A percentile compares a stretch with the other conserved stretches of the same genome.
Conservation (phyloP, 2,797 vertebrate species). For the Cottoperca gobio region DNA sequence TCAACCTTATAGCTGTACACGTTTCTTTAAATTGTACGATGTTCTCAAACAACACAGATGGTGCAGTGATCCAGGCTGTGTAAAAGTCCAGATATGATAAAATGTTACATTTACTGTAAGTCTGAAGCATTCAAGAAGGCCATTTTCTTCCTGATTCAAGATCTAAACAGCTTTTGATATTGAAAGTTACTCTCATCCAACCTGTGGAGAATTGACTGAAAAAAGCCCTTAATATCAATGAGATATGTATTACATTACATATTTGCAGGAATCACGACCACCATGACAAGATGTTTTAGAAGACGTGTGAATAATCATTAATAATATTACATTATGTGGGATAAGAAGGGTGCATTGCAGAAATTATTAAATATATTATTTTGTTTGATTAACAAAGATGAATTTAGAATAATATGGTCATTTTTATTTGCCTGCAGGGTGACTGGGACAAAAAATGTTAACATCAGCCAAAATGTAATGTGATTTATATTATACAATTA, state of each 20-base stretch:
- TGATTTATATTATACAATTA: constrained; percentile 33
- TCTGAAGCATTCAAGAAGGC: not conserved
- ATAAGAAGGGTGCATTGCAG: not conserved
- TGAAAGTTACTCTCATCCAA: not conserved
- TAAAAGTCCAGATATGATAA: constrained; percentile 10
- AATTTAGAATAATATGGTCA: constrained; percentile 32
- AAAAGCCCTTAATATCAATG: not conserved
- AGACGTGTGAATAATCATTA: constrained; percentile 13
- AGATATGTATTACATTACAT: not conserved
- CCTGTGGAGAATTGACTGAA: constrained; percentile 4
- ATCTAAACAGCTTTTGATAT: not conserved
- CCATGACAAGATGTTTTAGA: constrained; percentile 9
- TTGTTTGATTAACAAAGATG: constrained; percentile 34
- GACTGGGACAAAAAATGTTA: constrained; percentile 3
- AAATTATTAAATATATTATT: constrained; percentile 13
- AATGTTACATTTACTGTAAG: not conserved
- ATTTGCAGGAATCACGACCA: not conserved
- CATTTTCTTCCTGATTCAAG: not conserved
- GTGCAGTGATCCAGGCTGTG: not conserved
- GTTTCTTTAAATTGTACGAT: not conserved
- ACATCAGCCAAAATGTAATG: constrained; percentile 35
- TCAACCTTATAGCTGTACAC: not conserved
- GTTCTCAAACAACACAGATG: not conserved
- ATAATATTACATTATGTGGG: constrained; percentile 2
- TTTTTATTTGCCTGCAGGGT: constrained; percentile 36